phyloP scores from a whole-genome alignment of 2,797 vertebrate genomes.

The Platyrinchus mystaceus region DNA sequence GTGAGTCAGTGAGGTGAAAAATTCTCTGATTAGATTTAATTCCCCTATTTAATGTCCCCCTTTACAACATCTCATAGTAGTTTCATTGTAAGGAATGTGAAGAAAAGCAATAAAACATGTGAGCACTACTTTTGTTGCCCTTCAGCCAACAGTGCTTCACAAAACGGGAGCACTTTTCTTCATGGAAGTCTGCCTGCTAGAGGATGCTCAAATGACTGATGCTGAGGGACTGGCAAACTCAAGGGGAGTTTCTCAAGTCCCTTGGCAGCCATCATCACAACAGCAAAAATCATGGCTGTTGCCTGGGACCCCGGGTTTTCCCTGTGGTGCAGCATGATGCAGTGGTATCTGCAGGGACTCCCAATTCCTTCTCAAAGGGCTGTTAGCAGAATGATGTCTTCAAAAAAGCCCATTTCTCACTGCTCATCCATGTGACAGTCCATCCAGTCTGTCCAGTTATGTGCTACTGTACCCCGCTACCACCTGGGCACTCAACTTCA shows the following conservation, averaged over 20 bases:
- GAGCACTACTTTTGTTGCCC: background rate
- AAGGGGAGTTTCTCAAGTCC: background rate
- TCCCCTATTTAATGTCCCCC: background rate
- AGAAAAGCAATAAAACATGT: background rate
- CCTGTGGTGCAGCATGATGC: background rate
- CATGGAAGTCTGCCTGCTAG: background rate
- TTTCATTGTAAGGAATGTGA: background rate
- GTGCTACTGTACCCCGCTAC: background rate
- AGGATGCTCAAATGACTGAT: background rate
- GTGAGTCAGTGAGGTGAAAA: background rate
- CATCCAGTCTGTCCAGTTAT: background rate
- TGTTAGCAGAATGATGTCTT: background rate
- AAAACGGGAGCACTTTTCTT: background rate
- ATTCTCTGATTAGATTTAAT: background rate
- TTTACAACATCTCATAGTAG: accelerated
- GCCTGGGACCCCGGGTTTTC: background rate
- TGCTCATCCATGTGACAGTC: background rate
- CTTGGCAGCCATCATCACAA: background rate
- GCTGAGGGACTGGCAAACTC: background rate
- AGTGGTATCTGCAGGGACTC: background rate
- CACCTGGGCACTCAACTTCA: background rate
- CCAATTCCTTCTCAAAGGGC: background rate
- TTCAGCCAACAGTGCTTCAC: background rate
- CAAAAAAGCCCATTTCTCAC: background rate
- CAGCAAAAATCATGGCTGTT: background rate